These are phyloP conservation scores for Leiothrix lutea DNA, from an alignment of 2,113 vertebrate species.

Conservation along the genomic window DNA sequence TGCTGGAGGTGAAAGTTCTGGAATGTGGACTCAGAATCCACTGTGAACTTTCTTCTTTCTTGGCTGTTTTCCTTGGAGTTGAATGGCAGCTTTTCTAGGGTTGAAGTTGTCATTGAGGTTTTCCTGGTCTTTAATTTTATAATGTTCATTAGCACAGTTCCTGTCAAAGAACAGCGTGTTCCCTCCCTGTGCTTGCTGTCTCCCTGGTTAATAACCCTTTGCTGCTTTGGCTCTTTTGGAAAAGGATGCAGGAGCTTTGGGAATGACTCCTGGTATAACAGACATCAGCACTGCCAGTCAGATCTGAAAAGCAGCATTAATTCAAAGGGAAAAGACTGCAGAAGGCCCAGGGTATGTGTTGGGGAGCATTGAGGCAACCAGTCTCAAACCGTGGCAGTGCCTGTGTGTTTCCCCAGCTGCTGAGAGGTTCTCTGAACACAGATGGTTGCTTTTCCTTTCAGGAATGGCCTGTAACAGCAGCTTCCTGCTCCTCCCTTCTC, in stretches of 20 bases:
- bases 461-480: neutral
- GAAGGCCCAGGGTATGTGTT: accelerated
- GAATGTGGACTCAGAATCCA: neutral
- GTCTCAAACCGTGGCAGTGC: neutral
- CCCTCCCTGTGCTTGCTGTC: neutral
- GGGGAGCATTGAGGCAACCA: neutral
- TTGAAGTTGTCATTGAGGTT: neutral
- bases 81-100: neutral
- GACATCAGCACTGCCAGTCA: neutral
- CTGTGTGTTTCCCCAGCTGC: neutral
- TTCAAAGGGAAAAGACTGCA: neutral
- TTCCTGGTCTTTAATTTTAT: slow-evolving; percentile 7
- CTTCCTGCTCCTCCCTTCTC: neutral
- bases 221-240: neutral
- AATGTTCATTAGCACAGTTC: neutral
- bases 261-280: neutral
- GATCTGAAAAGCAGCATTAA: neutral
- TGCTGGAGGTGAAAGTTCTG: neutral
- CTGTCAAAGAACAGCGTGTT: slow-evolving; percentile 26
- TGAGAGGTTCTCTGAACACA: neutral
- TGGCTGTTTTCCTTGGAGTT: neutral
- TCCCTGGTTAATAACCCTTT: neutral
- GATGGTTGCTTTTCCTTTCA: neutral
- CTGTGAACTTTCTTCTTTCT: neutral
- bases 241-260: neutral